A percentile compares a stretch with the other conserved stretches of the same genome.
These are phyloP conservation scores for Muscina levida DNA, from an alignment of 2,888 invertebrate species.

Conservation along the genomic window DNA sequence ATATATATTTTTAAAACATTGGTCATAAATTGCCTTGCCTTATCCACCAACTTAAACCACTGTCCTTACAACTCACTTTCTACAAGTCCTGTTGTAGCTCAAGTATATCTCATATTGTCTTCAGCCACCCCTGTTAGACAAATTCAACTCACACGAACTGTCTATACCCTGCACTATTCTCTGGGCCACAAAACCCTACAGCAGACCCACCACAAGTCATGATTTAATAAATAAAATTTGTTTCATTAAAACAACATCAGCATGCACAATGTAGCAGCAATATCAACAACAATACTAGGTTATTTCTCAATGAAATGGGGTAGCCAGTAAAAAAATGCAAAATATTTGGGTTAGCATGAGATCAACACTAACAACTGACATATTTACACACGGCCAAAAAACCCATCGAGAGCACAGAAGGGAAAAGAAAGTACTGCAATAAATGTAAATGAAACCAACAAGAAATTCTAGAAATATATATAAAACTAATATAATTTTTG, in stretches of 20 bases:
- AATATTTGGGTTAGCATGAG: slow-evolving; percentile 1
- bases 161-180: no score
- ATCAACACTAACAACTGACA: not conserved
- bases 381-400: not conserved
- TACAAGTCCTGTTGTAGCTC: no score
- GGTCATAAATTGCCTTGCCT: no score
- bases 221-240: slow-evolving; percentile 48
- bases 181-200: slow-evolving; percentile 6
- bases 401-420: not conserved
- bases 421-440: not conserved
- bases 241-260: slow-evolving; percentile 18
- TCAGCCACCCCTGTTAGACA: no score
- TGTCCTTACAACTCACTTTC: no score
- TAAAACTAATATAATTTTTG: slow-evolving; percentile 13
- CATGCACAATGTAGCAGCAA: not conserved
- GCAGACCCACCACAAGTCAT: slow-evolving; percentile 4
- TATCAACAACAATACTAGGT: not conserved
- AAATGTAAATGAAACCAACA: slow-evolving; percentile 33
- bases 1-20: no score
- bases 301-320: no score
- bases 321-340: no score
- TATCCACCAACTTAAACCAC: no score
- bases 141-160: no score
- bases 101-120: no score
- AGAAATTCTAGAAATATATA: slow-evolving; percentile 20